Evolutionary conservation across 2,797 vertebrate genomes (phyloP), one percentile per base, ranked within the genome.

Genomic region (Lagodon rhomboides): DNA sequence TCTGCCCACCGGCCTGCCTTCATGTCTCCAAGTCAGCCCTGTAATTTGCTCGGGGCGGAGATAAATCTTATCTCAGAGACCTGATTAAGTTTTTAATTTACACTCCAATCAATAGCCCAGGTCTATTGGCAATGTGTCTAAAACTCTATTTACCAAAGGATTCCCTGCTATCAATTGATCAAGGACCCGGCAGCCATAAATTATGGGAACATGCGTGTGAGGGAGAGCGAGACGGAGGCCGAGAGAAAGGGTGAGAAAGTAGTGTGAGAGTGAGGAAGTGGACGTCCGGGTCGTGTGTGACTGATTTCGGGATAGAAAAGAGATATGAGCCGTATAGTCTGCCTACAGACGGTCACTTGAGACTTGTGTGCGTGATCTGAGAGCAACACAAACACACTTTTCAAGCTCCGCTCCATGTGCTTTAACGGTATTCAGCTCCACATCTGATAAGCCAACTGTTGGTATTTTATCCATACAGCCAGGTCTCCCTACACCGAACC

Each of bases 31-130:
- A 92, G 91, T 88, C 91, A 88, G 87, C 87, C 92, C 92, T 93
- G 94, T 93, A 95, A 95, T 95, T 95, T 96, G 95, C 94, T 95
- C 83, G 92, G 90, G 94, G 94, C 80, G 72, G 93, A 96, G 95
- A 96, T 96, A 95, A 96, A 95, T 95, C 96, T 95, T 95, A 96
- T 96, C 96, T 95, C 86, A 69, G 91, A 94, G 96, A 97, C 97
- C 98, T 99, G 98, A 99, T 98, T 99, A 99, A 98, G 97, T 99
- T 98, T 99, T 99, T 99, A 99, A 99, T 99, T 99, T 98, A 99
- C 98, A 98, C 96, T 96, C 96, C 95, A 97, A 99, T 99, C 98
- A 98, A 99, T 99, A 98, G 95, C 94, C 90, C 96, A 96, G 97
- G 97, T 98, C 97, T 99, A 99, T 99, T 97, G 98, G 97, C 98